These are phyloP conservation scores for Gymnoscopelus braueri DNA, from an alignment of 2,797 vertebrate genomes.

Conservation along the genomic window DNA sequence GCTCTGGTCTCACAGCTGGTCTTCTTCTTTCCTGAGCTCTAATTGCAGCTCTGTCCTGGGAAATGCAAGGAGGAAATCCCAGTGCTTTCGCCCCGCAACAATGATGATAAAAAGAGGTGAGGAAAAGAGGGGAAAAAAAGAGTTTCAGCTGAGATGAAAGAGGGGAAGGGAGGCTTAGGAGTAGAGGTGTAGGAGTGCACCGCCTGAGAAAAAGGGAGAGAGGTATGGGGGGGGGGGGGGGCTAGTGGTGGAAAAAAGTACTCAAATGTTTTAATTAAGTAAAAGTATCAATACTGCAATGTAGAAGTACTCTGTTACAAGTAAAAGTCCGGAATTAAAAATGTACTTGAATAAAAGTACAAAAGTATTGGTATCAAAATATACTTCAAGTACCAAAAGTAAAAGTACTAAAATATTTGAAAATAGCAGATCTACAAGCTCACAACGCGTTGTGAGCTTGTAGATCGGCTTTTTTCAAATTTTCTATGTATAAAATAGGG, in stretches of 20 bases:
- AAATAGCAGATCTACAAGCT: no score
- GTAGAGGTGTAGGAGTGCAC: conserved; percentile 51
- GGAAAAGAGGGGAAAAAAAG: conserved; percentile 74
- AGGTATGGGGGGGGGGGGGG: conserved; percentile 60
- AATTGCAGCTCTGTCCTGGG: conserved; percentile 87
- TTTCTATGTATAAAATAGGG: no score
- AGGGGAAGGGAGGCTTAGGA: conserved; percentile 56
- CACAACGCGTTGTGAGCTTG: no score
- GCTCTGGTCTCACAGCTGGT: conserved; percentile 69
- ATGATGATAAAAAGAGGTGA: conserved; percentile 81
- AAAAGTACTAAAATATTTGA: no score
- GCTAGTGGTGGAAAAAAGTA: not conserved
- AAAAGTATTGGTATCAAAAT: no score
- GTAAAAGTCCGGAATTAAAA: no score
- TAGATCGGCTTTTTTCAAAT: no score
- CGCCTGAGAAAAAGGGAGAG: conserved; percentile 54
- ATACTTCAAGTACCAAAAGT: no score
- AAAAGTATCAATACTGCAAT: no score
- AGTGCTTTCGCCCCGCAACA: conserved; percentile 82
- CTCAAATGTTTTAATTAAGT: no score
- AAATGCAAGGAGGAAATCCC: conserved; percentile 88
- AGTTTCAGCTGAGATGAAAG: conserved; percentile 76
- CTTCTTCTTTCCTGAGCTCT: conserved; percentile 76
- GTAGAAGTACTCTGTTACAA: no score
- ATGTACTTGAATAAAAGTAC: no score